Percentiles rank a stretch among this genome's conserved stretches.
phyloP scores from a whole-genome alignment of 2,113 vertebrate genomes.

The Uria lomvia region DNA sequence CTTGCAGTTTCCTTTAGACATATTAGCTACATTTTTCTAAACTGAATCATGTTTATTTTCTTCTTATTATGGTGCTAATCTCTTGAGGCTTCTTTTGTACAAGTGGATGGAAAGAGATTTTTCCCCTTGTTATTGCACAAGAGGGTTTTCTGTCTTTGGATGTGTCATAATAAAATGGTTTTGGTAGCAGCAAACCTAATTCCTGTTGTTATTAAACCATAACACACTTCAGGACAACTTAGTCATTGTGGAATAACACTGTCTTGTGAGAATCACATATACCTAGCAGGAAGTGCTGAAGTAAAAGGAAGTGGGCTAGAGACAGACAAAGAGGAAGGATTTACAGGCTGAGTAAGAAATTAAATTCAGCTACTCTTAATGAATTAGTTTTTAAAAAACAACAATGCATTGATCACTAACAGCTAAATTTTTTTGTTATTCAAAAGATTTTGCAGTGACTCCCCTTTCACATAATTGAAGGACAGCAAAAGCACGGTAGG shows the following conservation, averaged over 20 bases:
- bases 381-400: background rate
- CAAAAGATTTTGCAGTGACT: background rate
- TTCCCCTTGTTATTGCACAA: constrained; percentile 53
- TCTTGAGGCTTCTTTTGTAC: constrained; percentile 42
- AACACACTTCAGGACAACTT: constrained; percentile 52
- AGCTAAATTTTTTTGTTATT: background rate
- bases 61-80: constrained; percentile 38
- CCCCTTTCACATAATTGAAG: background rate
- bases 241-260: constrained; percentile 45
- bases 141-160: constrained; percentile 36
- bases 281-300: constrained; percentile 24
- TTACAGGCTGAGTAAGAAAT: background rate
- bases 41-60: constrained; percentile 58
- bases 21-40: constrained; percentile 51
- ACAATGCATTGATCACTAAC: background rate
- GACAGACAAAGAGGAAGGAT: background rate
- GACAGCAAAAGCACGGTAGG: background rate
- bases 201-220: constrained; percentile 56
- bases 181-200: constrained; percentile 53
- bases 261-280: background rate
- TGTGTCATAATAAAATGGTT: constrained; percentile 52
- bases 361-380: background rate
- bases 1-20: constrained; percentile 35
- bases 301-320: constrained; percentile 15
- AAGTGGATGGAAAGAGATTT: constrained; percentile 42